Base-by-base conservation (phyloP, 2,797 vertebrate species). In the Glyptemys insculpta region DNA sequence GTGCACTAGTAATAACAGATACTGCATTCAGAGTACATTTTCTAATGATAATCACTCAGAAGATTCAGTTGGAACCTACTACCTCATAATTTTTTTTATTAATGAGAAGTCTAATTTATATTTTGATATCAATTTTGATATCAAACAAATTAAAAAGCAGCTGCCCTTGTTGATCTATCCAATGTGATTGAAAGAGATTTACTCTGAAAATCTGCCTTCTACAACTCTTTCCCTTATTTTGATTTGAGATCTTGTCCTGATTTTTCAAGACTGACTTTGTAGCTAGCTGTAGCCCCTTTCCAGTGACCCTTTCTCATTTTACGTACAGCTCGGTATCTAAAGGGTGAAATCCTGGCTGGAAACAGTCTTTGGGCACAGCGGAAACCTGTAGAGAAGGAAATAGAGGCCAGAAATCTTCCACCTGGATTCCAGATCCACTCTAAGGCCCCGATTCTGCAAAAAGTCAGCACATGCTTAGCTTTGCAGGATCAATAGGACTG, bases 381-480 rank as follows among this genome's bases (percentile, higher is more conserved):
- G 52, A 95, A 91, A 81, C 86, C 94, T 50, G 21, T 1, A 56
- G 93, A 91, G 93, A 86, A 84, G 83, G 76, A n/a, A 94, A 96
- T 88, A 41, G n/a, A 72, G 79, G 81, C 92, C 92, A 96, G 92
- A 90, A 91, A 91, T 92, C 95, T 95, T 94, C 93, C 94, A 91
- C 82, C 94, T 83, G 84, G 57, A 89, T 91, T 94, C 91, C 47
- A 78, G 59, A 80, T 19, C 82, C 62, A 47, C 34, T 37, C 81
- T 41, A 2, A 44, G 79, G 68, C 54, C 92, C 74, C 2, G 6
- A 81, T 81, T 34, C 0, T 50, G 1, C 49, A 4, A 86, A 78
- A 34, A 84, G 80, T 87, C 93, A 80, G 54, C 56, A 1, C 0
- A 19, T 56, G 0, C 62, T 87, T 8, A 4, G 47, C 86, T 31